These are phyloP conservation scores for Egretta garzetta DNA, from an alignment of 2,113 vertebrate species.

Conservation along the genomic window DNA sequence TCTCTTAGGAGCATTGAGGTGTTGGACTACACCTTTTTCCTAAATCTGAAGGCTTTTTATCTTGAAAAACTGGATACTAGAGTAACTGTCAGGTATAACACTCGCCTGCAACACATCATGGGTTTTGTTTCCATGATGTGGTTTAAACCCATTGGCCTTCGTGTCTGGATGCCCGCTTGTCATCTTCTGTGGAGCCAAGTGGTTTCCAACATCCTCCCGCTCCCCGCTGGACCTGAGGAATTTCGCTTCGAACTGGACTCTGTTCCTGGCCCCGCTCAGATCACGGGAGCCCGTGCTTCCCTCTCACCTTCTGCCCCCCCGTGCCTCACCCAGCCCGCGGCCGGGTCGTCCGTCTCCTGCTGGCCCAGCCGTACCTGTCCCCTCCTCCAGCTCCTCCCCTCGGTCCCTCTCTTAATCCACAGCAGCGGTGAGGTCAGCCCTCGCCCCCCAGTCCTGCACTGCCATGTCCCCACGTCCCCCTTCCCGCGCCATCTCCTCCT, in stretches of 20 bases:
- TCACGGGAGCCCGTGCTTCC: background rate
- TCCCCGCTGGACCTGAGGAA: rapidly evolving
- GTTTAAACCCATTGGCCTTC: background rate
- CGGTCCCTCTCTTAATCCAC: too few relatives aligned
- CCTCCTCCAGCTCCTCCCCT: background rate
- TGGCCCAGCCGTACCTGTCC: rapidly evolving
- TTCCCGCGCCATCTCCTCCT: background rate
- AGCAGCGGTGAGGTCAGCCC: rapidly evolving
- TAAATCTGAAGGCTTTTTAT: background rate
- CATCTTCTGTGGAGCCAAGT: too few relatives aligned
- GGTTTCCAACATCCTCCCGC: rapidly evolving
- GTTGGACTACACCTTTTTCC: background rate
- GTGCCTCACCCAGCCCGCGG: background rate
- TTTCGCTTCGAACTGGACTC: background rate
- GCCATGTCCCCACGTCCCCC: rapidly evolving
- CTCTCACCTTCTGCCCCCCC: background rate
- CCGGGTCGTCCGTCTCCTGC: background rate
- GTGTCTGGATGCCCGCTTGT: too few relatives aligned
- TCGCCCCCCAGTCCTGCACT: rapidly evolving
- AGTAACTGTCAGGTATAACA: background rate
- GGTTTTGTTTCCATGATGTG: background rate
- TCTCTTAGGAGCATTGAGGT: rapidly evolving
- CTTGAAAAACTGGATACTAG: background rate
- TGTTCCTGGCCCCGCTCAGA: rapidly evolving
- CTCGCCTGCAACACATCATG: too few relatives aligned